Evolutionary conservation across 2,797 vertebrate species (phyloP).

Genomic region (Phalloptychus januarius): DNA sequence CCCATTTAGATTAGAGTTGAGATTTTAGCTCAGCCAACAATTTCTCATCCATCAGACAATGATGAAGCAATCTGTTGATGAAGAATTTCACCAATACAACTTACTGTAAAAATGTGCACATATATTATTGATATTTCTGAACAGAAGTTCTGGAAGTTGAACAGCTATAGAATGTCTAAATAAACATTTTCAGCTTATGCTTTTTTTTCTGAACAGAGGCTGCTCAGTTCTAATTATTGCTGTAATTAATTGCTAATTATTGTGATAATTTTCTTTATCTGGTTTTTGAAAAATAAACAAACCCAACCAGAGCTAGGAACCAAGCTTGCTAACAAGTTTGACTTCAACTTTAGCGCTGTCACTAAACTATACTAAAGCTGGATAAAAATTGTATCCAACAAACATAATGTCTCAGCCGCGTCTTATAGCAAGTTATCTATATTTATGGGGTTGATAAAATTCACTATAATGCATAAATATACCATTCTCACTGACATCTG

Average conservation of each 20-base stretch:
- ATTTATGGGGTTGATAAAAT: neutral
- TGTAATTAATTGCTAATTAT: neutral
- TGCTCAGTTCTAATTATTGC: neutral
- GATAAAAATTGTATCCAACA: neutral
- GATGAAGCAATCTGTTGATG: neutral
- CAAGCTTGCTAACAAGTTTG: neutral
- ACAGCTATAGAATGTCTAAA: neutral
- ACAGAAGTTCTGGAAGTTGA: neutral
- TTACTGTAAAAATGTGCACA: neutral
- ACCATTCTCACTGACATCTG: neutral
- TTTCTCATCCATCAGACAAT: neutral
- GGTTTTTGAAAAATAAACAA: neutral
- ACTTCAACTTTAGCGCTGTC: neutral
- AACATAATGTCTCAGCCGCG: too few relatives aligned
- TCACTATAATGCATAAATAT: neutral
- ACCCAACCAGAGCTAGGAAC: neutral
- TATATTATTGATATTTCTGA: neutral
- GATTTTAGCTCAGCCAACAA: neutral
- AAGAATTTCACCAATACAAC: neutral
- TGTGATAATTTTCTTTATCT: neutral
- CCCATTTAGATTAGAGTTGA: neutral
- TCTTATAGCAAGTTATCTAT: neutral
- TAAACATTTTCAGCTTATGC: neutral
- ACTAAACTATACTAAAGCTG: neutral
- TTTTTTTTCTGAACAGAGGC: too few relatives aligned